Percentiles rank a stretch among this genome's conserved stretches.
phyloP scores from a whole-genome alignment of 2,888 invertebrate genomes.

The Metacarcinus magister region DNA sequence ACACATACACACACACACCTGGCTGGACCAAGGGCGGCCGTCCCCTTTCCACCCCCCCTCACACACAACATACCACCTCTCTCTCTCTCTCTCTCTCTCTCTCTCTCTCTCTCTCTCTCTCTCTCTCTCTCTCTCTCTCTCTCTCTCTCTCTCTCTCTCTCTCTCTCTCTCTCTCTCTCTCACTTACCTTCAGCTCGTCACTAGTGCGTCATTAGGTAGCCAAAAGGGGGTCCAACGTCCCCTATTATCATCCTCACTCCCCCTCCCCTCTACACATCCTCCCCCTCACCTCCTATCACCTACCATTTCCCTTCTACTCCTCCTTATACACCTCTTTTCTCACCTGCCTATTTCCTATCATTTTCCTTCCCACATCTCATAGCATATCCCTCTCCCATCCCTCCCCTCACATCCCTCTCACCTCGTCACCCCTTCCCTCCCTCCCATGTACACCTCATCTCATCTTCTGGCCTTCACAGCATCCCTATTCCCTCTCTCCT shows the following conservation, averaged over 20 bases:
- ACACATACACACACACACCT: slow-evolving; percentile 10
- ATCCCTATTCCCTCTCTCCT: neutral
- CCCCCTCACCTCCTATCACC: neutral
- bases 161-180: neutral
- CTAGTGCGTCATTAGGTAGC: neutral
- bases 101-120: neutral
- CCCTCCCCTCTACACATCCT: neutral
- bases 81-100: neutral
- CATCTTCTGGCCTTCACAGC: neutral
- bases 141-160: neutral
- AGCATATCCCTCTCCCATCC: neutral
- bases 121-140: neutral
- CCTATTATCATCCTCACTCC: too few relatives aligned
- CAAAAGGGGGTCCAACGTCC: neutral
- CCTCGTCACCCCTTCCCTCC: neutral
- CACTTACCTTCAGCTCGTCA: neutral
- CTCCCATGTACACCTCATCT: neutral
- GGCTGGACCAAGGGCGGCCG: slow-evolving; percentile 1
- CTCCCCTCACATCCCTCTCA: neutral
- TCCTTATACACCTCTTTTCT: neutral
- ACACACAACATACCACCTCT: neutral
- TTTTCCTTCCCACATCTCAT: neutral
- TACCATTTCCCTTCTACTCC: neutral
- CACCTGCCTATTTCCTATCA: neutral
- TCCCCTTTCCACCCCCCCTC: neutral